A percentile compares a stretch with the other conserved stretches of the same genome.
These are phyloP conservation scores for Nebria ingens DNA, from an alignment of 1,140 invertebrate genomes.

Conservation along the genomic window DNA sequence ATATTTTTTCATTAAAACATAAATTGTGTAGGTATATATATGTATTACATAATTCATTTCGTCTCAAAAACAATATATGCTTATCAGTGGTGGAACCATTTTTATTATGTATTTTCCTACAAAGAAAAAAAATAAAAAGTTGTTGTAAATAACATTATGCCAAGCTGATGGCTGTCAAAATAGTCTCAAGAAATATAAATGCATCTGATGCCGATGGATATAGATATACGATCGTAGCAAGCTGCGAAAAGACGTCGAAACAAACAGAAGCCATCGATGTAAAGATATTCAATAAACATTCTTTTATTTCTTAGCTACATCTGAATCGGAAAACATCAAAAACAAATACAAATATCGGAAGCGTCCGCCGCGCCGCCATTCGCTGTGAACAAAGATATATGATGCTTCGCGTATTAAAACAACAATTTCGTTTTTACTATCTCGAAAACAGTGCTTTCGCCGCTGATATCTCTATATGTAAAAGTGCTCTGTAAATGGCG, in stretches of 20 bases:
- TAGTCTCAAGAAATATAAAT: neutral
- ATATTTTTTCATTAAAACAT: no score
- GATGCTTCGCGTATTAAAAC: neutral
- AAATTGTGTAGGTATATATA: no score
- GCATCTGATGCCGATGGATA: neutral
- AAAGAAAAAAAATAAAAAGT: no score
- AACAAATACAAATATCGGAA: neutral
- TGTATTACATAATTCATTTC: no score
- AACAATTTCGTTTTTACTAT: slow-evolving; percentile 5
- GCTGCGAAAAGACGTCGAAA: no score
- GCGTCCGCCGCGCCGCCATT: neutral
- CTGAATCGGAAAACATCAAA: slow-evolving; percentile 7
- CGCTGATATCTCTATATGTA: no score
- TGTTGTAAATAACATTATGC: no score
- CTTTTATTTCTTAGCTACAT: slow-evolving; percentile 1
- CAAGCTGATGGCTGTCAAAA: neutral
- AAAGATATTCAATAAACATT: slow-evolving; percentile 6
- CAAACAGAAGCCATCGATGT: neutral
- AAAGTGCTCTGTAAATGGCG: no score
- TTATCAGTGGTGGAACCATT: no score
- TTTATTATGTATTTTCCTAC: no score
- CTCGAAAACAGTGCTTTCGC: no score
- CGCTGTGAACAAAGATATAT: slow-evolving; percentile 4
- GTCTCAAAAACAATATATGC: no score
- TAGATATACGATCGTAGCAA: neutral